Conservation (phyloP, 2,797 vertebrate genomes). For the Labeo calbasu region DNA sequence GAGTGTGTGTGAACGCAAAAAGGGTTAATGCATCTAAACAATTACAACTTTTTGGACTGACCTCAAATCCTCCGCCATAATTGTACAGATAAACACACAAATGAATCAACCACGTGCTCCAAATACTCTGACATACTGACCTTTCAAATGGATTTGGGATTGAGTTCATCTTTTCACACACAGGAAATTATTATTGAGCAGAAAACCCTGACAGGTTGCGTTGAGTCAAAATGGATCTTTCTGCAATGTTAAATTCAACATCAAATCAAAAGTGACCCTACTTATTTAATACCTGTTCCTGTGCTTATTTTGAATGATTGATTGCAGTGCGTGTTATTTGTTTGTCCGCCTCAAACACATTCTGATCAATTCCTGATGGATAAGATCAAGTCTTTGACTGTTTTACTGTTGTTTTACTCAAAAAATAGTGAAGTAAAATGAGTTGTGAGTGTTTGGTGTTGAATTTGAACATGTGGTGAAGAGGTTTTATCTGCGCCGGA, state of each 20-base stretch:
- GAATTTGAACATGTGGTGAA: neutral
- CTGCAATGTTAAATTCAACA: neutral
- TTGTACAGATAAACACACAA: neutral
- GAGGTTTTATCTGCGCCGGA: neutral
- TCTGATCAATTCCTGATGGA: slow-evolving; percentile 7
- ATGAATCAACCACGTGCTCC: neutral
- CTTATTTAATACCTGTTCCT: neutral
- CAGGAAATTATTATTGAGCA: neutral
- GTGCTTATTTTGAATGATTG: neutral
- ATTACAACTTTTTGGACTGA: neutral
- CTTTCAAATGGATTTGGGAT: neutral
- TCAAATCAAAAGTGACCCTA: neutral
- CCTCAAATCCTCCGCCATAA: neutral
- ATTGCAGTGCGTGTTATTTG: neutral
- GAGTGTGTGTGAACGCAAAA: neutral
- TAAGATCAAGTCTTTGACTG: neutral
- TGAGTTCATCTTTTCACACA: slow-evolving; percentile 15
- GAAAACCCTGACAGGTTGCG: neutral
- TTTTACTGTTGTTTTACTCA: neutral
- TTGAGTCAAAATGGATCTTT: neutral
- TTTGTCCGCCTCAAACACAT: neutral
- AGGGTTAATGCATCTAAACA: neutral
- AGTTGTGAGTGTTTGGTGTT: neutral
- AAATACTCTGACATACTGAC: slow-evolving; percentile 9
- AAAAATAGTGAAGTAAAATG: neutral